Evolutionary conservation across 2,797 vertebrate genomes (phyloP).

Genomic region (Aldrovandia affinis): DNA sequence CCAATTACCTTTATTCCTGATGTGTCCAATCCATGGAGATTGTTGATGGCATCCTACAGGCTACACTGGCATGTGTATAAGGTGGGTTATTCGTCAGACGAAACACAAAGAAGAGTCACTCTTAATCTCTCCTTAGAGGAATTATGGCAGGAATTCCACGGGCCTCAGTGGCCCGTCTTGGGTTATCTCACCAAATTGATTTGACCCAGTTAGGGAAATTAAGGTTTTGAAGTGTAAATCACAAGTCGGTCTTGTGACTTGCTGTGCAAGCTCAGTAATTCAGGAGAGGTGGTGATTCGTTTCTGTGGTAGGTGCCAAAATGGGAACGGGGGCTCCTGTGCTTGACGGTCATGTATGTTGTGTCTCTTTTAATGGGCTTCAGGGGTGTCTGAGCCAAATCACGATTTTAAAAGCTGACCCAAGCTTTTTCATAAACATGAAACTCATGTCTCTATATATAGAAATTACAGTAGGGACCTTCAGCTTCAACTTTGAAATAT

Average conservation of each 20-base stretch:
- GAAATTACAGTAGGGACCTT: background rate
- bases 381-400: background rate
- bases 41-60: no score
- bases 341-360: background rate
- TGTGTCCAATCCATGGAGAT: no score
- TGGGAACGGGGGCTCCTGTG: background rate
- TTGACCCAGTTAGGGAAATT: constrained; percentile 13
- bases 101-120: background rate
- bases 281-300: constrained; percentile 10
- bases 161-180: background rate
- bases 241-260: constrained; percentile 33
- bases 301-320: background rate
- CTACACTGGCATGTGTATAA: no score
- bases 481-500: background rate
- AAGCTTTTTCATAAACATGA: background rate
- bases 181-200: constrained; percentile 21
- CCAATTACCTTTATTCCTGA: no score
- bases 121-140: background rate
- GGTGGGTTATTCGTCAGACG: background rate
- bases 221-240: constrained; percentile 19
- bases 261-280: constrained; percentile 8
- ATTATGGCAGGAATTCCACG: background rate
- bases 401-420: background rate
- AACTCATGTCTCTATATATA: background rate
- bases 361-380: background rate